Evolutionary conservation across 2,113 vertebrate genomes (phyloP).

Genomic region (Phyllostomus hastatus): DNA sequence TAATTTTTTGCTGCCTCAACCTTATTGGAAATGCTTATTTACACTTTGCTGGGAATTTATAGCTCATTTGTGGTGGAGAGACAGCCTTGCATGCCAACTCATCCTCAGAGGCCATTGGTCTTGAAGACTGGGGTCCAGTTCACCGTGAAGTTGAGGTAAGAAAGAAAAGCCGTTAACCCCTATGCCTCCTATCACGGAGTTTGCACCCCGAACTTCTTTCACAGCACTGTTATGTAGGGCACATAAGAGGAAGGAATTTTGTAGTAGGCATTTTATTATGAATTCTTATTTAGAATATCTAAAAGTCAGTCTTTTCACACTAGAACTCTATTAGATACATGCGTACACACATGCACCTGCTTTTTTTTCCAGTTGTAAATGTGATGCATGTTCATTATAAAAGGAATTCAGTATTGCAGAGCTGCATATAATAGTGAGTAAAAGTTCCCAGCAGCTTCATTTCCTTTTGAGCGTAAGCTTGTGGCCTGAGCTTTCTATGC

Average conservation of each 20-base stretch:
- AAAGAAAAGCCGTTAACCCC: not conserved
- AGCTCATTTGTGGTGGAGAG: slow-evolving; percentile 97
- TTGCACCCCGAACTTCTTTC: not conserved
- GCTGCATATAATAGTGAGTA: not conserved
- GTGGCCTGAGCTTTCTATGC: not conserved
- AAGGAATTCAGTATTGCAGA: not conserved
- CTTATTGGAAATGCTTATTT: slow-evolving; percentile 9
- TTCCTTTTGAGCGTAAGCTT: not conserved
- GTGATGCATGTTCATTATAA: not conserved
- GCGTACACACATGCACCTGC: fast-evolving
- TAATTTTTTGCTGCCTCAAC: not conserved
- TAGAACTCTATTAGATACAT: not conserved
- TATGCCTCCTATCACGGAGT: not conserved
- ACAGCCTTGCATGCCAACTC: slow-evolving; percentile 98
- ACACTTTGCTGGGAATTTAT: not conserved
- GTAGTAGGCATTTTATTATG: not conserved
- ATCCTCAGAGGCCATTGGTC: slow-evolving; percentile 94
- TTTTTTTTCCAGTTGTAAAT: not conserved
- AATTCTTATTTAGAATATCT: not conserved
- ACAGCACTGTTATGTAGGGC: not conserved
- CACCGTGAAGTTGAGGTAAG: slow-evolving; percentile 94
- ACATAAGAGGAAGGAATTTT: not conserved
- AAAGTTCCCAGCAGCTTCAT: not conserved
- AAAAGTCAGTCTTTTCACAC: not conserved
- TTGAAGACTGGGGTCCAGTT: slow-evolving; percentile 97